A percentile compares a stretch with the other conserved stretches of the same genome.
phyloP scores from a whole-genome alignment of 1,140 invertebrate genomes.

The Helicoverpa armigera region DNA sequence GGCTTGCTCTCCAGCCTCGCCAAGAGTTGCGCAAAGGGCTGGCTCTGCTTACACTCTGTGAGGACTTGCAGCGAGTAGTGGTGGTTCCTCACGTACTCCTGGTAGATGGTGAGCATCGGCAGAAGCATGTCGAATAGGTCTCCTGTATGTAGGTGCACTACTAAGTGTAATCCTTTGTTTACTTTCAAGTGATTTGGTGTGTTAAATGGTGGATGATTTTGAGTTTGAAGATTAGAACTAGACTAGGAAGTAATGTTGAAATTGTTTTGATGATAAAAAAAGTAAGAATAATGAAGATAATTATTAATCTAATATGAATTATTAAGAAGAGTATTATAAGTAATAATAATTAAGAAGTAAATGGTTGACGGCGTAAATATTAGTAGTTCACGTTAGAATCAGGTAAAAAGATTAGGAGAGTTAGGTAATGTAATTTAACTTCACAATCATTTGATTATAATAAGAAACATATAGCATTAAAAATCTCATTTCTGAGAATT shows the following conservation, averaged over 20 bases:
- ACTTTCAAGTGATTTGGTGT: neutral
- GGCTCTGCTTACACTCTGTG: slow-evolving; percentile 96
- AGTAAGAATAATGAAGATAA: too few species aligned
- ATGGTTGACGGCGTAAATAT: too few species aligned
- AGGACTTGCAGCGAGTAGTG: slow-evolving; percentile 98
- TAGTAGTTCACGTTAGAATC: too few species aligned
- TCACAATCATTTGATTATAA: too few species aligned
- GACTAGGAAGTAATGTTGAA: neutral
- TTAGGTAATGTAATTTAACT: too few species aligned
- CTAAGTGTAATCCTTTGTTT: slow-evolving; percentile 46
- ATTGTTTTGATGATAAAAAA: neutral
- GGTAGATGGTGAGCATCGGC: slow-evolving; percentile 97
- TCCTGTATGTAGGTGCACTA: slow-evolving; percentile 86
- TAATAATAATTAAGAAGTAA: too few species aligned
- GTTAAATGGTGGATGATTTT: neutral
- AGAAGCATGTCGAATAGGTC: slow-evolving; percentile 98
- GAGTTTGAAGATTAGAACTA: neutral
- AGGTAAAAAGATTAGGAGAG: too few species aligned
- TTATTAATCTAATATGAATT: too few species aligned
- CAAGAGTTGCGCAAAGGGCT: slow-evolving; percentile 93
- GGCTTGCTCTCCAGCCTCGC: slow-evolving; percentile 95
- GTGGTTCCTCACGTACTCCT: slow-evolving; percentile 97
- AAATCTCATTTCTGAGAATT: too few species aligned
- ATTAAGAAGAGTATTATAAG: too few species aligned
- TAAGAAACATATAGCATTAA: too few species aligned